These are phyloP conservation scores for Liparis tanakae DNA, from an alignment of 2,797 vertebrate species.

Conservation along the genomic window DNA sequence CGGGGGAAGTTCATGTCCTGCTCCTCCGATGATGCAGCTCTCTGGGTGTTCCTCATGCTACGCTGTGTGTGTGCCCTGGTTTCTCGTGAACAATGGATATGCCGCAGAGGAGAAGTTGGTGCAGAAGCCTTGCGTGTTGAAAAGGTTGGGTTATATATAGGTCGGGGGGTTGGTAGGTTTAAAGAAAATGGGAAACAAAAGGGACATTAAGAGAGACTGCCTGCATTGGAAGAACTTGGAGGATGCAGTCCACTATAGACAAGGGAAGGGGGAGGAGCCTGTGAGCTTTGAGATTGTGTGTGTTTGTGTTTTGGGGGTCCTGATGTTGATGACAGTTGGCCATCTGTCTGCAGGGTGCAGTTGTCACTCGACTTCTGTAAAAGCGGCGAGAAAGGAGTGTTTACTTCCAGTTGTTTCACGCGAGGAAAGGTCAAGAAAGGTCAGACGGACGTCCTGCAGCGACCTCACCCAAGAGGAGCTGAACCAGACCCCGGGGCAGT, in stretches of 20 bases:
- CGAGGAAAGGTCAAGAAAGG: conserved; percentile 4
- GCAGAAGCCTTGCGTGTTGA: not conserved
- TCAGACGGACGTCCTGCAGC: conserved; percentile 16
- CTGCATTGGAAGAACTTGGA: not conserved
- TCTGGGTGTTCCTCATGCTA: too few relatives aligned
- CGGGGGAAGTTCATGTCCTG: too few relatives aligned
- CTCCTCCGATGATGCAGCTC: too few relatives aligned
- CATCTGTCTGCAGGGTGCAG: conserved; percentile 42
- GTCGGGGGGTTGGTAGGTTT: not conserved
- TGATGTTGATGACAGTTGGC: not conserved
- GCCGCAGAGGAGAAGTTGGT: not conserved
- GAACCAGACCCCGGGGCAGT: conserved; percentile 4
- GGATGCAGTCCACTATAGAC: too few relatives aligned
- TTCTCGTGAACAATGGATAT: not conserved
- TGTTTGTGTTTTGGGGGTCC: too few relatives aligned
- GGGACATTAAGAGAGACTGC: not conserved
- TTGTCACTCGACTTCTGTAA: conserved; percentile 20
- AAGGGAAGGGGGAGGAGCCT: conserved; percentile 46
- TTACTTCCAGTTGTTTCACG: not conserved
- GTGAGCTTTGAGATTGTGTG: conserved; percentile 21
- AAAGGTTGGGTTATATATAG: not conserved
- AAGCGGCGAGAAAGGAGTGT: not conserved
- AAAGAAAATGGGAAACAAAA: not conserved
- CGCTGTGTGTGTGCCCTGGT: too few relatives aligned
- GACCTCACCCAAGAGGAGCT: too few relatives aligned